Conservation (phyloP, 2,797 vertebrate species). For the Moxostoma hubbsi region DNA sequence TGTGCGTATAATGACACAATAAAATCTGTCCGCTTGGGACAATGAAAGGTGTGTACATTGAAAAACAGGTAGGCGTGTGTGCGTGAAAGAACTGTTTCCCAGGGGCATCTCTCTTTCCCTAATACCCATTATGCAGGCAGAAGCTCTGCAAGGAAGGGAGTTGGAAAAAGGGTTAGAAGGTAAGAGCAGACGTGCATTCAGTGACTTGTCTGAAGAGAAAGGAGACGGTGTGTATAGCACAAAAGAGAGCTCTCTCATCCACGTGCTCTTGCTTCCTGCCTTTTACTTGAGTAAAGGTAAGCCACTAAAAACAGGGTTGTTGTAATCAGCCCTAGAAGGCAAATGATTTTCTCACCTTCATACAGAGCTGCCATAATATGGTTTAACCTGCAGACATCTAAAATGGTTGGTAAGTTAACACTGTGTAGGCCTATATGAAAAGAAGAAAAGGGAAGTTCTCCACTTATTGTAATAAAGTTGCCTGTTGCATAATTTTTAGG, state of each 20-base stretch:
- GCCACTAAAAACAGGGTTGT: conserved; percentile 7
- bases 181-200: conserved; percentile 74
- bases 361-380: conserved; percentile 1
- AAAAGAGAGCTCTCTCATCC: conserved; percentile 63
- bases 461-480: conserved; percentile 14
- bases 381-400: neutral
- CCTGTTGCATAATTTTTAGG: conserved; percentile 49
- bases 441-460: conserved; percentile 25
- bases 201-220: conserved; percentile 70
- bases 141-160: conserved; percentile 61
- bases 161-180: conserved; percentile 61
- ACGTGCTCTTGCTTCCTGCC: conserved; percentile 6
- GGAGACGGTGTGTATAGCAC: conserved; percentile 64
- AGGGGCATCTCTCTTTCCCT: conserved; percentile 73
- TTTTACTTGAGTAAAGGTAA: conserved; percentile 35
- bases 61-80: conserved; percentile 40
- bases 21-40: conserved; percentile 62
- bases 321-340: neutral
- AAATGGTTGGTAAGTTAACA: neutral
- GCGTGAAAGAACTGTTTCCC: conserved; percentile 61
- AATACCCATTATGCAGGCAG: conserved; percentile 52
- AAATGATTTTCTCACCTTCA: conserved; percentile 19
- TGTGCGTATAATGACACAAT: conserved; percentile 64
- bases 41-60: conserved; percentile 57
- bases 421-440: neutral